phyloP scores from a whole-genome alignment of 2,797 vertebrate species.

The Sorex maritimensis region DNA sequence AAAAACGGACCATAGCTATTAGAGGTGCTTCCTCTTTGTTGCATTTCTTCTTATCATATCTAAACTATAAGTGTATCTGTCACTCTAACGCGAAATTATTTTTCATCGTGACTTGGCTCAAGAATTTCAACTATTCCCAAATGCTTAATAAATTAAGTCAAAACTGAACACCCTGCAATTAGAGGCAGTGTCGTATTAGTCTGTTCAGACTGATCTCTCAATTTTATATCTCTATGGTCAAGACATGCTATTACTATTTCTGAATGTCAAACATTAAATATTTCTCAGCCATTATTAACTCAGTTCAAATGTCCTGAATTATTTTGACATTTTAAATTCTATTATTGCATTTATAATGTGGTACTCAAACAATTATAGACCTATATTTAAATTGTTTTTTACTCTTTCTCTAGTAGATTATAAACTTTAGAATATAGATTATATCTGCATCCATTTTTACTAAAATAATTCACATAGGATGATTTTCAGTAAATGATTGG shows the following conservation, averaged over 20 bases:
- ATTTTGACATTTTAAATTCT: background rate
- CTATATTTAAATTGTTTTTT: conserved; percentile 25
- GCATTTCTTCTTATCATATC: background rate
- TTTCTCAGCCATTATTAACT: background rate
- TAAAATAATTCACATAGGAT: background rate
- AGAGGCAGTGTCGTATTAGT: background rate
- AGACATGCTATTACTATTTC: background rate
- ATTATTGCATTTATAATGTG: background rate
- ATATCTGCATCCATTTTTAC: background rate
- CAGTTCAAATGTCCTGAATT: background rate
- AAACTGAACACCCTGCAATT: conserved; percentile 6
- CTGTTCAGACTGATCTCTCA: background rate
- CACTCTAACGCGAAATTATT: conserved; percentile 23
- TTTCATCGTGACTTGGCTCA: conserved; percentile 8
- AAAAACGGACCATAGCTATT: background rate
- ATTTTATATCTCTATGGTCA: background rate
- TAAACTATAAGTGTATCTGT: background rate
- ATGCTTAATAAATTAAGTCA: conserved; percentile 13
- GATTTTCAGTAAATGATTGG: too few relatives aligned
- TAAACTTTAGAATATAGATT: background rate
- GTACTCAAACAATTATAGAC: background rate
- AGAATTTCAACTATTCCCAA: background rate
- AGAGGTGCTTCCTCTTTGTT: background rate
- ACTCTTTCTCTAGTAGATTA: background rate
- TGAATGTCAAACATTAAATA: background rate